These are phyloP conservation scores for Diadumene lineata DNA, from an alignment of 92 coral and sea anemone species.

Conservation along the genomic window DNA sequence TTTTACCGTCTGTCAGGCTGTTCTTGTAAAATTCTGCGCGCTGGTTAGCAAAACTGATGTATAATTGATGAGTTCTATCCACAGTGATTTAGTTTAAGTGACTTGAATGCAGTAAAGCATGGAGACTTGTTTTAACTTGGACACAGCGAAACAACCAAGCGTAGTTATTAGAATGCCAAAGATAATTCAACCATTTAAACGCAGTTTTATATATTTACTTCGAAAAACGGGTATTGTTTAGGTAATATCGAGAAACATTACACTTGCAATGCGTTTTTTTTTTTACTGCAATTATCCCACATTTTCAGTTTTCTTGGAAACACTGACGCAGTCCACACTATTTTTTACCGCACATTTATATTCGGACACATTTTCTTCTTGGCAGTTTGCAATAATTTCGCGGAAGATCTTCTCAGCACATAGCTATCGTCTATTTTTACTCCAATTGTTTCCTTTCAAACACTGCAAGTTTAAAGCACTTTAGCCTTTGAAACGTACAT, in stretches of 20 bases:
- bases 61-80: not conserved
- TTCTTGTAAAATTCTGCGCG: not conserved
- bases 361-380: too few species aligned
- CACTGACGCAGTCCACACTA: not conserved
- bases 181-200: not conserved
- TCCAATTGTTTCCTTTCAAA: not conserved
- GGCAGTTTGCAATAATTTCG: too few species aligned
- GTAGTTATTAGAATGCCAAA: too few species aligned
- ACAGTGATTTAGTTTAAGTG: not conserved
- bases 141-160: slow-evolving; percentile 5
- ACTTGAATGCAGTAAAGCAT: slow-evolving; percentile 8
- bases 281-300: too few species aligned
- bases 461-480: not conserved
- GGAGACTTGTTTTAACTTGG: not conserved
- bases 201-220: not conserved
- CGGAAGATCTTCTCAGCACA: too few species aligned
- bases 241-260: too few species aligned
- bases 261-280: not conserved
- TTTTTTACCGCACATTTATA: too few species aligned
- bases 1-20: not conserved
- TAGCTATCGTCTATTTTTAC: not conserved
- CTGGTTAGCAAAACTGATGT: not conserved
- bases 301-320: not conserved
- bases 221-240: too few species aligned
- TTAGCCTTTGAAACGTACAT: too few species aligned